Base-by-base conservation (phyloP, 23 tunicate genomes). In the Oikopleura dioica region DNA sequence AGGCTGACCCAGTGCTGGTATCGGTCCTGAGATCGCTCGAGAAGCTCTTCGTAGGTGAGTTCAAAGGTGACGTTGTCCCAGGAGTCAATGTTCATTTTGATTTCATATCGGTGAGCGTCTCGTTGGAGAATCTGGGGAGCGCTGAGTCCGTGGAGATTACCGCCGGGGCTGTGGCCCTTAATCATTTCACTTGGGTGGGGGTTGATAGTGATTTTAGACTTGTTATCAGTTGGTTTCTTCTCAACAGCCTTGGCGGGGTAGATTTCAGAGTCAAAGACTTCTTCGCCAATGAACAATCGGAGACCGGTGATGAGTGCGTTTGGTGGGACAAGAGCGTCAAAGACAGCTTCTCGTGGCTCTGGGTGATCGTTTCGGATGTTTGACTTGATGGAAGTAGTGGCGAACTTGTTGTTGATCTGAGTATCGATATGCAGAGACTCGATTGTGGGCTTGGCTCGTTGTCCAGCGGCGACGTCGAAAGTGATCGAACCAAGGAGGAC, bases 351-450 rank as follows among this genome's bases (percentile, higher is more conserved):
- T 44, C 55, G 55, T 44, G 55, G 16, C 16, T 44, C 55, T 9
- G 55, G 55, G 55, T 44, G 55, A 16, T 44, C 55, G 55, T 44
- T 44, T 44, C 55, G 55, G 55, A 44, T 44, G 55, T 44, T 44
- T 9, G 55, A 44, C 16, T 44, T 44, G 9, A 44, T 16, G 16
- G 16, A 9, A 16, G 55, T 44, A 9, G 16, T 16, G 55, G 55
- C 55, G 55, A 44, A 44, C 16, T 44, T 44, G 55, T 44, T 44
- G 16, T 44, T 44, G 16, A 44, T 44, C 16, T 44, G 16, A 44
- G 55, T 44, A 44, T 44, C 55, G 16, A 44, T 44, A 44, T 44
- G 55, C 16, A 44, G 55, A 44, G 55, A 44, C 16, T 44, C 55
- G 55, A 44, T 44, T 16, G 55, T 44, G 16, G 55, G 55, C 16